A percentile compares a stretch with the other conserved stretches of the same genome.
These are phyloP conservation scores for Harpegnathos saltator DNA, from an alignment of 1,140 invertebrate species.

Conservation along the genomic window DNA sequence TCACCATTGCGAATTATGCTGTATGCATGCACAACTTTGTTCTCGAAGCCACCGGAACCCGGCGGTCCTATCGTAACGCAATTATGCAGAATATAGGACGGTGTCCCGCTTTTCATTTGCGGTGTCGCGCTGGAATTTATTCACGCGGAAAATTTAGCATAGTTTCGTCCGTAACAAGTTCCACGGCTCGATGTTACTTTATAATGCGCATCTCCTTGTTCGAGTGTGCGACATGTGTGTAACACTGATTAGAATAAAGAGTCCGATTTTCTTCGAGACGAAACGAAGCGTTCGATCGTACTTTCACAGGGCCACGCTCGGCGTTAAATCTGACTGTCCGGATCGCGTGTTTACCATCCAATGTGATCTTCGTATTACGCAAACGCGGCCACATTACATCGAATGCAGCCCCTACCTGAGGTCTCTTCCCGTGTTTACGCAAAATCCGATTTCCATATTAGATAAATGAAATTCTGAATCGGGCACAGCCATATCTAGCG, in stretches of 20 bases:
- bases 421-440: slow-evolving; percentile 27
- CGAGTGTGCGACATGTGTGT: background rate
- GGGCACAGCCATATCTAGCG: slow-evolving; percentile 16
- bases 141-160: slow-evolving; percentile 19
- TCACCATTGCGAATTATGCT: slow-evolving; percentile 24
- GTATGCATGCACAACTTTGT: background rate
- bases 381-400: slow-evolving; percentile 29
- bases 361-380: slow-evolving; percentile 33
- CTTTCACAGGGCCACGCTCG: background rate
- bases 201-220: background rate
- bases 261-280: slow-evolving; percentile 3
- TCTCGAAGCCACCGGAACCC: background rate
- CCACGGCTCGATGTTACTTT: background rate
- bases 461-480: slow-evolving; percentile 51
- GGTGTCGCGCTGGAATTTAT: slow-evolving; percentile 12
- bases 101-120: slow-evolving; percentile 23
- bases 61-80: slow-evolving; percentile 23
- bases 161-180: background rate
- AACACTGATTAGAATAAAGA: slow-evolving; percentile 8
- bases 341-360: slow-evolving; percentile 23
- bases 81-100: slow-evolving; percentile 31
- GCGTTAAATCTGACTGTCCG: slow-evolving; percentile 13
- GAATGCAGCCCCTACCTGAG: slow-evolving; percentile 14
- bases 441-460: slow-evolving; percentile 48
- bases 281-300: background rate